A percentile compares a stretch with the other conserved stretches of the same genome.
phyloP scores from a whole-genome alignment of 2,797 vertebrate genomes.

The Lepus townsendii region DNA sequence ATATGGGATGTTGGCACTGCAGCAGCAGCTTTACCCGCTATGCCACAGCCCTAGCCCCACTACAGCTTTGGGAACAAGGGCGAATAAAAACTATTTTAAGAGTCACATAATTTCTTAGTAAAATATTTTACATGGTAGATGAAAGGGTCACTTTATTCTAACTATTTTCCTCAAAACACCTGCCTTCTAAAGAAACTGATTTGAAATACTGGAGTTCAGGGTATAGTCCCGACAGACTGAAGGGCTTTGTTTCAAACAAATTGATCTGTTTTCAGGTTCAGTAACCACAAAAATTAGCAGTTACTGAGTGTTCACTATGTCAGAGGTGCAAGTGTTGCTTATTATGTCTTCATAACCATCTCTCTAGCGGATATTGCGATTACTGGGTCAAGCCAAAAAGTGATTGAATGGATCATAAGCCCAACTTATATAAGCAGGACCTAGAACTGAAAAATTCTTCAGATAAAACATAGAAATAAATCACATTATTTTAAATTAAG shows the following conservation, averaged over 20 bases:
- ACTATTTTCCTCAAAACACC: background rate
- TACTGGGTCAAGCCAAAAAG: background rate
- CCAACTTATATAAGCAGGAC: background rate
- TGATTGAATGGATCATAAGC: background rate
- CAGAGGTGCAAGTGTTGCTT: background rate
- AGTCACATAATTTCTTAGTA: background rate
- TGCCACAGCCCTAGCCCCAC: too few species aligned
- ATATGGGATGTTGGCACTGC: too few species aligned
- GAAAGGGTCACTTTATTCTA: background rate
- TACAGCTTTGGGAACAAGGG: background rate
- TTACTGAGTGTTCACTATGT: background rate
- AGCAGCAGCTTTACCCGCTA: too few species aligned
- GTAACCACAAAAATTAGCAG: background rate
- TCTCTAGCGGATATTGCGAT: background rate
- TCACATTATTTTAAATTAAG: background rate
- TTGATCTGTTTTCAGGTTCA: background rate
- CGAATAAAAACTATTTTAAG: conserved; percentile 1
- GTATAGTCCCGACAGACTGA: background rate
- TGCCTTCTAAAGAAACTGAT: background rate
- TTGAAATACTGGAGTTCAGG: background rate
- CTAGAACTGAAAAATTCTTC: background rate
- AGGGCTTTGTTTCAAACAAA: background rate
- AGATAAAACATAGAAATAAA: conserved; percentile 21
- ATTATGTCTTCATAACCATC: background rate
- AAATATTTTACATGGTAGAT: background rate